Conservation (phyloP, 2,888 invertebrate species). For the Erannis defoliaria region DNA sequence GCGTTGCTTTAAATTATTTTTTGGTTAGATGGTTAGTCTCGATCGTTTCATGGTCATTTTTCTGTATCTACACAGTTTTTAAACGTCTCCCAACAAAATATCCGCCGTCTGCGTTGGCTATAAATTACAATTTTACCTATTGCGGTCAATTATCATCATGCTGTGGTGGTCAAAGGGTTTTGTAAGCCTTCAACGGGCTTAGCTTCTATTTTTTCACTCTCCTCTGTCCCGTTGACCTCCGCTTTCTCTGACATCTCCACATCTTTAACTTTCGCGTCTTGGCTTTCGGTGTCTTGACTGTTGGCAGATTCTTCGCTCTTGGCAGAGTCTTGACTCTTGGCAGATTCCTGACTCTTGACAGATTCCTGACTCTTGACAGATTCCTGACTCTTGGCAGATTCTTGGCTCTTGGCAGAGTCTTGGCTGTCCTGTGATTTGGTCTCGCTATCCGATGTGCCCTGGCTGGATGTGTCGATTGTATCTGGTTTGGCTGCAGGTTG, state of each 20-base stretch:
- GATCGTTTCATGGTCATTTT: too few relatives aligned
- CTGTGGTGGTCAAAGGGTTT: conserved; percentile 60
- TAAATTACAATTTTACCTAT: conserved; percentile 8
- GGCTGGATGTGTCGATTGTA: conserved; percentile 71
- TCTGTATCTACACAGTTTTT: not conserved
- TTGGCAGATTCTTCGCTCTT: conserved; percentile 36
- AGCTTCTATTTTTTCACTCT: conserved; percentile 48
- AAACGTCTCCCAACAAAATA: not conserved
- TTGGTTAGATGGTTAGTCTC: too few relatives aligned
- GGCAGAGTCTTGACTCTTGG: conserved; percentile 40
- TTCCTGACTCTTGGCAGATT: conserved; percentile 42
- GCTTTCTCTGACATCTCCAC: conserved; percentile 50
- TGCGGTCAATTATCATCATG: conserved; percentile 61
- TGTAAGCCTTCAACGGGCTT: conserved; percentile 59
- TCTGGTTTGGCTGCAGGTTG: conserved; percentile 60
- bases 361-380: conserved; percentile 39
- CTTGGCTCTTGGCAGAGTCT: conserved; percentile 41
- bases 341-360: conserved; percentile 18
- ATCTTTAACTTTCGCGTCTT: conserved; percentile 36
- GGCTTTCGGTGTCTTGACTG: conserved; percentile 12
- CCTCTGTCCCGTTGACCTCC: conserved; percentile 65
- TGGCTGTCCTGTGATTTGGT: conserved; percentile 49
- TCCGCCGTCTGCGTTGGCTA: not conserved
- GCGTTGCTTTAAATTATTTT: too few relatives aligned
- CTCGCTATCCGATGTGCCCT: conserved; percentile 61